Evolutionary conservation across 2,888 invertebrate species (phyloP).

Genomic region (Phyllotreta cruciferae): DNA sequence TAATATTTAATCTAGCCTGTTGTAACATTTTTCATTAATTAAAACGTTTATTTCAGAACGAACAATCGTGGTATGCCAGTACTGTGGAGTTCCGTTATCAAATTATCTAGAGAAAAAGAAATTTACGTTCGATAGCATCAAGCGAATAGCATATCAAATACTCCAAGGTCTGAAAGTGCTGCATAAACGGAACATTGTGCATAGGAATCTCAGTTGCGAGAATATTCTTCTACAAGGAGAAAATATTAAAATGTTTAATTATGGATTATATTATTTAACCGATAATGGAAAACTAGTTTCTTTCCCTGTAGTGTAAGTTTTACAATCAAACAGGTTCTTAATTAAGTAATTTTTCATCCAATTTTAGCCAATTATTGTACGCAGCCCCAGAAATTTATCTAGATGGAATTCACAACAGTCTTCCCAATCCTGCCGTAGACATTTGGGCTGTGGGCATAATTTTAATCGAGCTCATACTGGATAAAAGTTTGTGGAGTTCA

Average conservation of each 20-base stretch:
- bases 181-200: slow-evolving; percentile 75
- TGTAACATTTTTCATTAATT: background rate
- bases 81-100: slow-evolving; percentile 72
- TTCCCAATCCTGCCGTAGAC: slow-evolving; percentile 78
- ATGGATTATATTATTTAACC: slow-evolving; percentile 93
- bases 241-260: slow-evolving; percentile 87
- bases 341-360: background rate
- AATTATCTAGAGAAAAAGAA: slow-evolving; percentile 60
- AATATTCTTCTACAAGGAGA: slow-evolving; percentile 80
- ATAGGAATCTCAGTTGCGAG: slow-evolving; percentile 81
- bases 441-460: slow-evolving; percentile 96
- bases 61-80: slow-evolving; percentile 84
- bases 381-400: slow-evolving; percentile 83
- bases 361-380: slow-evolving; percentile 75
- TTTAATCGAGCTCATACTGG: slow-evolving; percentile 78
- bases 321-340: slow-evolving; percentile 12
- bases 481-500: slow-evolving; percentile 74
- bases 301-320: slow-evolving; percentile 83
- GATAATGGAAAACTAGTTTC: slow-evolving; percentile 84
- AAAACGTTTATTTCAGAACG: slow-evolving; percentile 66
- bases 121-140: slow-evolving; percentile 63
- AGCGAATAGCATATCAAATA: slow-evolving; percentile 76
- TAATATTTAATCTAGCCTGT: slow-evolving; percentile 55
- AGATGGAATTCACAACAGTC: slow-evolving; percentile 62
- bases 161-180: slow-evolving; percentile 76